Conservation (phyloP, 2,797 vertebrate species). For the Vespertilio murinus region DNA sequence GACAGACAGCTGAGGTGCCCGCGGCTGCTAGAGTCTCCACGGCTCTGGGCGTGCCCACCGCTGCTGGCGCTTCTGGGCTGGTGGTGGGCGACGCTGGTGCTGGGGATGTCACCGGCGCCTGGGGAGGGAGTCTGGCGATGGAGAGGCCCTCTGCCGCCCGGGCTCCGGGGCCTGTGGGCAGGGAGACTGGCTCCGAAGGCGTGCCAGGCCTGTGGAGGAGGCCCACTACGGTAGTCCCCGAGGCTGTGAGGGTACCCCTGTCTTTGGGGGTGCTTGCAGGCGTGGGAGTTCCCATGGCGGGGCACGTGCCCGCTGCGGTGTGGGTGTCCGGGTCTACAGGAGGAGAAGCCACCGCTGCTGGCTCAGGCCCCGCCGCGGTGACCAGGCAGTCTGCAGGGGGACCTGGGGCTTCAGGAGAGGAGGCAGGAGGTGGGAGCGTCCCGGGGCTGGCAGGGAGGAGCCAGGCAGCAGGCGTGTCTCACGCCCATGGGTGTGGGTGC, state of each 20-base stretch:
- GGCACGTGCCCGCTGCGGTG: neutral
- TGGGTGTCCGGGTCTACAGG: conserved; percentile 49
- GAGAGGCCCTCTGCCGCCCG: neutral
- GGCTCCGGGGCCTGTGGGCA: neutral
- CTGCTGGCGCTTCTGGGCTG: neutral
- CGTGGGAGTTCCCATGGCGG: neutral
- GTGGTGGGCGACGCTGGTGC: neutral
- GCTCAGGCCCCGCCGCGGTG: neutral
- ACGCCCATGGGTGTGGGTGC: fast-evolving
- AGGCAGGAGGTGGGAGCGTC: neutral
- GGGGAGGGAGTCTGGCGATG: neutral
- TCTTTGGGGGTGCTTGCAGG: conserved; percentile 39
- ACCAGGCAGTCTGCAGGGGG: neutral
- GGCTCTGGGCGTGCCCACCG: neutral
- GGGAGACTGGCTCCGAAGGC: neutral
- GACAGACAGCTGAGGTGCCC: neutral
- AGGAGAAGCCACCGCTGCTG: neutral
- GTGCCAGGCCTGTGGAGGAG: neutral
- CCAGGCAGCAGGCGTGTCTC: neutral
- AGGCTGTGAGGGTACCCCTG: neutral
- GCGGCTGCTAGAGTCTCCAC: neutral
- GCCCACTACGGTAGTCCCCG: neutral
- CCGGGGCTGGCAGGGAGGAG: neutral
- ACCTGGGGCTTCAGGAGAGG: neutral
- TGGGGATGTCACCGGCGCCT: neutral